These are phyloP conservation scores for Notiomystis cincta DNA, from an alignment of 2,113 vertebrate species.

Conservation along the genomic window DNA sequence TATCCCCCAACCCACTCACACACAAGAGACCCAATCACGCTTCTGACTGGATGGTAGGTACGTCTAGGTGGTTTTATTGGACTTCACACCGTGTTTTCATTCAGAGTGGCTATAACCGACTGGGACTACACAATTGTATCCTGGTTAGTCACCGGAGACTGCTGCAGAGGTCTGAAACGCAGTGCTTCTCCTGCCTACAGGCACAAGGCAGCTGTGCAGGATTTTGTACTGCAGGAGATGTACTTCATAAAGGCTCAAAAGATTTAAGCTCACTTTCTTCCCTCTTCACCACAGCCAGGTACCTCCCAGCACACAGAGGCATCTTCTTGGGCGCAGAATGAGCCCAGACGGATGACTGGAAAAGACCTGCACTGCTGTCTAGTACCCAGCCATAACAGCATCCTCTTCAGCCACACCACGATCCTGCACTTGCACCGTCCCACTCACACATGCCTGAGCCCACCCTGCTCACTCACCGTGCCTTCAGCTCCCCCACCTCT, in stretches of 20 bases:
- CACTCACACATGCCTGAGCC: rapidly evolving
- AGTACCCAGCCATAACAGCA: background rate
- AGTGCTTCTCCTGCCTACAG: background rate
- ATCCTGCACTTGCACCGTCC: background rate
- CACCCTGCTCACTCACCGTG: rapidly evolving
- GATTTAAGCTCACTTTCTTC: background rate
- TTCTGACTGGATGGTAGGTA: background rate
- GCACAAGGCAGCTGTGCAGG: background rate
- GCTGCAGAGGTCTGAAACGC: background rate
- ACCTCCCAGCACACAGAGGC: background rate
- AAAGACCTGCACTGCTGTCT: background rate
- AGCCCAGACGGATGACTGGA: background rate
- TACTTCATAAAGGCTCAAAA: background rate
- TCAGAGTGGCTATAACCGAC: background rate
- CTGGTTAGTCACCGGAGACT: background rate
- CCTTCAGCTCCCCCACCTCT: background rate
- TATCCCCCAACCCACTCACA: background rate
- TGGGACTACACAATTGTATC: background rate
- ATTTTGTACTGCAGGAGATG: background rate
- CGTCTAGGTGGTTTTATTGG: background rate
- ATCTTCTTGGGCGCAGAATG: background rate
- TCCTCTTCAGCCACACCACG: background rate
- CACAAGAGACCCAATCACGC: rapidly evolving
- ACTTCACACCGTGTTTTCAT: rapidly evolving
- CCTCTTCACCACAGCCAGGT: background rate